Base-by-base conservation (phyloP, 2,797 vertebrate species). In the Antennarius maculatus region DNA sequence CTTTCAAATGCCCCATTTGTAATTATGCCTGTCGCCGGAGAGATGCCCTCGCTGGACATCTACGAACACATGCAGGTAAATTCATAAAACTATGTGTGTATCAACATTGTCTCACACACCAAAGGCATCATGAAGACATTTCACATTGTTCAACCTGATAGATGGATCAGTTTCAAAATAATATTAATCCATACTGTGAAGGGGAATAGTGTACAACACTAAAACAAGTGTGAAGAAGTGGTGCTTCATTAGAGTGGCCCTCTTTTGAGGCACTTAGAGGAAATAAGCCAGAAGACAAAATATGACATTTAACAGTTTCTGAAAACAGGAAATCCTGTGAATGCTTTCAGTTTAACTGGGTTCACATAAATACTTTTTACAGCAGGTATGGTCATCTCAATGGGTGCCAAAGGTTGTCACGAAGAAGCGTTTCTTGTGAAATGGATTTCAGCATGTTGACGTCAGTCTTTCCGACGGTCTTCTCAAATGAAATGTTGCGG, bases 1-100 rank as follows among this genome's bases (percentile, higher is more conserved):
- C 97, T 87, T 99, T 99, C 92, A 99, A 99, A 84, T 98, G 97
- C 74, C 95, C 95, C 62, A 93, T 97, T 87, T 99, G 97, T 85
- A 97, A 95, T 91, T 98, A 99, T 0, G 97, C 97, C 79, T 99
- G 97, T 74, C 96, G 97, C 45, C 89, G 97, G 54, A 92, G 97
- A 58, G 97, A 99, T 1, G 97, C 97, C 2, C 94, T 99, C 68
- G 95, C 95, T 0, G 97, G 97, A 76, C 97, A 99, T 91, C 94
- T 98, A 73, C 95, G 97, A 46, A 99, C 97, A 4, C 97, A 99
- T 84, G 92, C 95, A n/a, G 97, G 97, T 98, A 90, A 92, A 93
- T 89, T 42, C 39, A 16, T 23, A 9, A 67, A 41, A 27, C 62
- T 41, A 39, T 41, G 10, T 53, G 55, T 17, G 63, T 15, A 28